Conservation (phyloP, 1,140 invertebrate genomes). For the Pachypeltis micranthus region DNA sequence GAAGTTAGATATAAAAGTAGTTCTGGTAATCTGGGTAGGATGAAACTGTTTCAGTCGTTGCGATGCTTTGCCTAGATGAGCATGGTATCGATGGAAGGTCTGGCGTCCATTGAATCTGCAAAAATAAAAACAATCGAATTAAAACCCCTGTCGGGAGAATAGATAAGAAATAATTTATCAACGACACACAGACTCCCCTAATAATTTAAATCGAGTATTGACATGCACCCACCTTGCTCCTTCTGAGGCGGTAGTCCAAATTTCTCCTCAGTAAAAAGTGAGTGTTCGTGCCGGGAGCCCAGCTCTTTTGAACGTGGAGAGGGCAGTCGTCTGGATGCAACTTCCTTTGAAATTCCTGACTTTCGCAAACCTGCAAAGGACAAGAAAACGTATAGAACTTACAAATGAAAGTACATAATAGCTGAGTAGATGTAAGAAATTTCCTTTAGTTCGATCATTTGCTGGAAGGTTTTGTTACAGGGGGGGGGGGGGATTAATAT, state of each 20-base stretch:
- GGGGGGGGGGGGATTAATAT: too few relatives aligned
- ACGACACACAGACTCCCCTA: too few relatives aligned
- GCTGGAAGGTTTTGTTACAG: too few relatives aligned
- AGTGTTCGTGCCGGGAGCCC: constrained; percentile 49
- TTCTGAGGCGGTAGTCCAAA: constrained; percentile 54
- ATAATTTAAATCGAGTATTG: too few relatives aligned
- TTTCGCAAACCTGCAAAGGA: constrained; percentile 44
- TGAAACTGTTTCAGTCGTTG: constrained; percentile 19
- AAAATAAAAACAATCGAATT: constrained; percentile 14
- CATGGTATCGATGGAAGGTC: constrained; percentile 23
- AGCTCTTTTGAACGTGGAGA: constrained; percentile 66
- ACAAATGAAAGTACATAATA: too few relatives aligned
- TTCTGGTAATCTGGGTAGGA: constrained; percentile 26
- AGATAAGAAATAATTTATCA: too few relatives aligned
- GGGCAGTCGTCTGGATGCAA: constrained; percentile 74
- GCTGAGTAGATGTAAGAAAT: not conserved
- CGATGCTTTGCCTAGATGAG: constrained; percentile 24
- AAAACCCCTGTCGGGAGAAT: too few relatives aligned
- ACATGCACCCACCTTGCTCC: constrained; percentile 40
- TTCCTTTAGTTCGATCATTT: not conserved
- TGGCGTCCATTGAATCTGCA: constrained; percentile 20
- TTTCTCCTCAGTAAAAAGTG: constrained; percentile 67
- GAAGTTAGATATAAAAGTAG: constrained; percentile 28
- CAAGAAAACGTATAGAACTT: too few relatives aligned
- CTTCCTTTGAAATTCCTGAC: constrained; percentile 69